phyloP scores from a whole-genome alignment of 2,797 vertebrate genomes.

The Chrysocyon brachyurus region DNA sequence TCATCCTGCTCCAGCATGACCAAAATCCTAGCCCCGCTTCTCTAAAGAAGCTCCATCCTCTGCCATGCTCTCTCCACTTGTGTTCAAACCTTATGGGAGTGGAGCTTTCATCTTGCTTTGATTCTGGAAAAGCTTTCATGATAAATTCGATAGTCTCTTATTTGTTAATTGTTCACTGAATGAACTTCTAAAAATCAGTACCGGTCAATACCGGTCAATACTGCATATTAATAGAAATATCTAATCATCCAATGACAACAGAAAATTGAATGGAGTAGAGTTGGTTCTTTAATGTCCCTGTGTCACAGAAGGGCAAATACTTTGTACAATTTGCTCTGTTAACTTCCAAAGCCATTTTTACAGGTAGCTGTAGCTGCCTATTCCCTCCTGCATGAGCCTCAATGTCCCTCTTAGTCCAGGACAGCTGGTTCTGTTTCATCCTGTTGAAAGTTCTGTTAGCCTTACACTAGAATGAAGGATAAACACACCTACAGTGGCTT shows the following conservation, averaged over 20 bases:
- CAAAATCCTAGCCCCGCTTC: neutral
- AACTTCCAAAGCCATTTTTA: neutral
- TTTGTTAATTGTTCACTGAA: neutral
- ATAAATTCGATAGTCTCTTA: neutral
- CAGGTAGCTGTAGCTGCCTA: fast-evolving
- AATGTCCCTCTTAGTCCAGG: neutral
- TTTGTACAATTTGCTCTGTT: neutral
- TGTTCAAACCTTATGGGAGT: neutral
- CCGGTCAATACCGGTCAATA: neutral
- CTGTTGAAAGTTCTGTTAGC: neutral
- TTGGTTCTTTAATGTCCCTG: neutral
- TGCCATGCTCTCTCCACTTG: neutral
- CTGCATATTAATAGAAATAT: neutral
- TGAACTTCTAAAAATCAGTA: neutral
- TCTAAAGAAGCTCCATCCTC: neutral
- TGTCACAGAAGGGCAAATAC: neutral
- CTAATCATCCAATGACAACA: neutral
- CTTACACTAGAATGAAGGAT: neutral
- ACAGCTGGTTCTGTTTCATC: neutral
- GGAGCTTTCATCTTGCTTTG: neutral
- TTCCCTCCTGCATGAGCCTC: neutral
- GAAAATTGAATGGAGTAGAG: neutral
- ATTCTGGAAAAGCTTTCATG: neutral
- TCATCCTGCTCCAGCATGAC: neutral
- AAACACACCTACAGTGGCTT: neutral